Evolutionary conservation across 2,888 invertebrate genomes (phyloP).

Genomic region (Ametastegia equiseti): DNA sequence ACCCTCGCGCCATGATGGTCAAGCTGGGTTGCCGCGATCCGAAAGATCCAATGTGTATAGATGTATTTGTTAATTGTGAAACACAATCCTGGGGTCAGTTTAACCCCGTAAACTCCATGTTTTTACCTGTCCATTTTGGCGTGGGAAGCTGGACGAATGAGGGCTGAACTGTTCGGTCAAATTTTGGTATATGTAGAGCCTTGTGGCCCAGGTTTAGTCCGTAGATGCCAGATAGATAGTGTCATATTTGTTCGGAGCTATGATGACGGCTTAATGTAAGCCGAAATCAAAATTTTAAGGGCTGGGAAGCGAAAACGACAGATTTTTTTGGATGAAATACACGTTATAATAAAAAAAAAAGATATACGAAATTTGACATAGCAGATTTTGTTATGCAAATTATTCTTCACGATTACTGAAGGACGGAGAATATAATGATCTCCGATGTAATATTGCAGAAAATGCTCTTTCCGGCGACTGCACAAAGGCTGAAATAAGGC

Average conservation of each 20-base stretch:
- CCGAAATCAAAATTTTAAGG: slow-evolving; percentile 8
- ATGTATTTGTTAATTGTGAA: slow-evolving; percentile 74
- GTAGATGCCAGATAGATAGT: slow-evolving; percentile 53
- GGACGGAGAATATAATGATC: background rate
- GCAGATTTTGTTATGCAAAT: background rate
- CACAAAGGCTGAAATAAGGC: slow-evolving; percentile 32
- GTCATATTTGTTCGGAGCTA: slow-evolving; percentile 47
- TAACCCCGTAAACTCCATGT: slow-evolving; percentile 36
- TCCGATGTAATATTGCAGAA: slow-evolving; percentile 12
- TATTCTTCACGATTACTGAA: background rate
- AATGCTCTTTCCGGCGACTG: background rate
- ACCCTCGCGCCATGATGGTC: background rate
- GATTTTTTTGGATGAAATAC: no score
- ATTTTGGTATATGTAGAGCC: background rate
- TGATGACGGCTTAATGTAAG: slow-evolving; percentile 52
- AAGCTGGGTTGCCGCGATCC: background rate
- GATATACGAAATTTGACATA: no score
- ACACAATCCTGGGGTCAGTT: slow-evolving; percentile 63
- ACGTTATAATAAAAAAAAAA: no score
- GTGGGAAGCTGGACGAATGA: slow-evolving; percentile 62
- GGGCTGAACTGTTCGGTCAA: background rate
- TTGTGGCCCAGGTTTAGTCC: slow-evolving; percentile 16
- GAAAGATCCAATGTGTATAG: background rate
- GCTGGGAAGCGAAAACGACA: background rate
- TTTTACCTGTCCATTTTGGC: slow-evolving; percentile 62